These are phyloP conservation scores for Corapipo altera DNA, from an alignment of 2,113 vertebrate species.

Conservation along the genomic window DNA sequence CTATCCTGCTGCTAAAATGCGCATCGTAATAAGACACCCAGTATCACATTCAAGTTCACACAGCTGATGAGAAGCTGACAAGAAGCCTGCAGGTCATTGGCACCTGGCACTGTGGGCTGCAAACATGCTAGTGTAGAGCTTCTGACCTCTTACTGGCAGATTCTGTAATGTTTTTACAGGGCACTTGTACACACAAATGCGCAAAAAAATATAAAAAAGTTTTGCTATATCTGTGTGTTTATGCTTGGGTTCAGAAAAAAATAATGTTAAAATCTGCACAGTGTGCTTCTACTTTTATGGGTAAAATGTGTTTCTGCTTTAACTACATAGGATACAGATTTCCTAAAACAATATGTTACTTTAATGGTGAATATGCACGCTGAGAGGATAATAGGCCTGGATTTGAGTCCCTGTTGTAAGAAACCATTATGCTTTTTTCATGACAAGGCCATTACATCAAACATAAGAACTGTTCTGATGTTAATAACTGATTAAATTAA, in stretches of 20 bases:
- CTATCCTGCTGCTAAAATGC: not conserved
- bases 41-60: not conserved
- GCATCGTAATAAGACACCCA: accelerated
- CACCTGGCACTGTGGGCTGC: not conserved
- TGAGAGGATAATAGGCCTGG: not conserved
- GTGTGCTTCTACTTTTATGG: not conserved
- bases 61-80: not conserved
- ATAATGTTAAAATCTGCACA: accelerated
- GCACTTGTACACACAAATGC: accelerated
- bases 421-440: not conserved
- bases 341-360: not conserved
- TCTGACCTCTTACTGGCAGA: not conserved
- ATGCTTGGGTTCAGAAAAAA: not conserved
- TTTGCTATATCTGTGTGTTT: accelerated
- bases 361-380: not conserved
- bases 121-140: not conserved
- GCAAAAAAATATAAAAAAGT: accelerated
- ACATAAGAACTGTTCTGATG: not conserved
- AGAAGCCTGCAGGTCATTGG: not conserved
- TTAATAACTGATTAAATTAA: not conserved
- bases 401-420: not conserved
- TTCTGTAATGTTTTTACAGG: not conserved
- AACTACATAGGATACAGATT: not conserved
- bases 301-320: not conserved
- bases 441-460: not conserved